These are phyloP conservation scores for Lycocorax pyrrhopterus DNA, from an alignment of 2,113 vertebrate species.

Conservation along the genomic window DNA sequence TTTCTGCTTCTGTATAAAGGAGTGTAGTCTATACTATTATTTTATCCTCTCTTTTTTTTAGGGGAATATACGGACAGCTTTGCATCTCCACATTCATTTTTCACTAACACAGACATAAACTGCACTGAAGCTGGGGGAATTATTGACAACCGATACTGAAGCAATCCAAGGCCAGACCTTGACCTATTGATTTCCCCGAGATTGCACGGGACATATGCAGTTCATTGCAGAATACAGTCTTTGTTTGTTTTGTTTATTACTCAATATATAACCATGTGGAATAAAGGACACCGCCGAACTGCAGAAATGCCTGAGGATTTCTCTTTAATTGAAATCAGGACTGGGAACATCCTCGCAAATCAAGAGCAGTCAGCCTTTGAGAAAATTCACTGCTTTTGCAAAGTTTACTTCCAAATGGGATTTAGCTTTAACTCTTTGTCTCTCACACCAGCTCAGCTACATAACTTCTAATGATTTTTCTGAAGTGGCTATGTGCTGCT, in stretches of 20 bases:
- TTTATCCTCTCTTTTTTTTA: background rate
- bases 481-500: background rate
- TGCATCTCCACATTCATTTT: background rate
- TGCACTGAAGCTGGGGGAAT: background rate
- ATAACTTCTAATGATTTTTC: background rate
- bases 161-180: slow-evolving; percentile 25
- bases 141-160: slow-evolving; percentile 7
- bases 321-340: slow-evolving; percentile 62
- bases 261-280: slow-evolving; percentile 38
- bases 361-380: background rate
- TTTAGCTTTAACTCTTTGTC: slow-evolving; percentile 40
- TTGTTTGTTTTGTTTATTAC: slow-evolving; percentile 62
- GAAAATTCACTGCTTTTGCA: slow-evolving; percentile 27
- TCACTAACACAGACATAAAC: background rate
- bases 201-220: background rate
- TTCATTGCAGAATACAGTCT: slow-evolving; percentile 1
- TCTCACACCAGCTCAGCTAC: background rate
- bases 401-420: background rate
- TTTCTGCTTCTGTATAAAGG: background rate
- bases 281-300: background rate
- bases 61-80: background rate
- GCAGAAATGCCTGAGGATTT: slow-evolving; percentile 52
- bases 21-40: background rate
- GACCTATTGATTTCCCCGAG: slow-evolving; percentile 32
- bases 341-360: slow-evolving; percentile 1